phyloP scores from a whole-genome alignment of 2,797 vertebrate species.

The Moxostoma hubbsi region DNA sequence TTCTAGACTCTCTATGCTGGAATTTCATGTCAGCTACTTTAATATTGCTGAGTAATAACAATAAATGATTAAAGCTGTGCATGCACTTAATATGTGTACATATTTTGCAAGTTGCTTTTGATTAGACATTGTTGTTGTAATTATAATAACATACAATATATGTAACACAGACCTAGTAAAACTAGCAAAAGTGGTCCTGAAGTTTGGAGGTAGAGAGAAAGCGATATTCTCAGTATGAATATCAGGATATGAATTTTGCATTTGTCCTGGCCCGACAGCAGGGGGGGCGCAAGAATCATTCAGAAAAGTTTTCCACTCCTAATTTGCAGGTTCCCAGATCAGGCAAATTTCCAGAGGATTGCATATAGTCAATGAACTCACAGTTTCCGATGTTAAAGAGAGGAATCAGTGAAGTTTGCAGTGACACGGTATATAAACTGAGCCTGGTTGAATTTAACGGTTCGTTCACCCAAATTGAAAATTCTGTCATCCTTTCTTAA shows the following conservation, averaged over 20 bases:
- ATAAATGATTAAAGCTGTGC: too few species aligned
- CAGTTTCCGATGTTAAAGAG: conserved; percentile 34
- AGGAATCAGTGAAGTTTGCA: not conserved
- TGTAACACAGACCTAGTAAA: too few species aligned
- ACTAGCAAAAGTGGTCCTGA: not conserved
- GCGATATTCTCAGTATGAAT: not conserved
- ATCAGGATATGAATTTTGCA: conserved; percentile 14
- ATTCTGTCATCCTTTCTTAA: too few species aligned
- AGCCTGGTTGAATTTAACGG: not conserved
- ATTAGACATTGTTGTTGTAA: too few species aligned
- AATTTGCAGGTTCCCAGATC: conserved; percentile 14
- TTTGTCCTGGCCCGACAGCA: conserved; percentile 21
- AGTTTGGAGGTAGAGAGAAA: not conserved
- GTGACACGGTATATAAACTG: not conserved
- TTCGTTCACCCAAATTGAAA: too few species aligned
- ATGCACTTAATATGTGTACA: too few species aligned
- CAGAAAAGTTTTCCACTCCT: conserved; percentile 18
- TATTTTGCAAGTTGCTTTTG: too few species aligned
- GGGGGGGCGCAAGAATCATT: conserved; percentile 21
- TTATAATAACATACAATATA: too few species aligned
- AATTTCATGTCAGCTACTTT: too few species aligned
- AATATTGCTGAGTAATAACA: too few species aligned
- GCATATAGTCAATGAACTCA: conserved; percentile 30
- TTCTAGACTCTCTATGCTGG: too few species aligned
- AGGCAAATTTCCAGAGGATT: conserved; percentile 18